phyloP scores from a whole-genome alignment of 2,888 invertebrate genomes.

The Leptothorax acervorum region DNA sequence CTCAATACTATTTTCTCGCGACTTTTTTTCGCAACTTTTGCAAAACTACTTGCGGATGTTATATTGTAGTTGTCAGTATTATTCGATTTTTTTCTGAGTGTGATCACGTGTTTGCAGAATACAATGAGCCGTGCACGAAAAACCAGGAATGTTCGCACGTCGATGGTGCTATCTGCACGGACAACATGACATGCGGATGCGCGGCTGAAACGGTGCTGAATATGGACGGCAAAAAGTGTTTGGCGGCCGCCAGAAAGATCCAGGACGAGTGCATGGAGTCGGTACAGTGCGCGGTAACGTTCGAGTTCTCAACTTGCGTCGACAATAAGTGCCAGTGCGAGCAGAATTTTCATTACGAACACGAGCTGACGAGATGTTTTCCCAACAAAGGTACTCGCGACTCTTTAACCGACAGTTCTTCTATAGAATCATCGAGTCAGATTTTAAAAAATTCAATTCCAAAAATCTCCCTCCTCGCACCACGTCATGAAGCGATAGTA shows the following conservation, averaged over 20 bases:
- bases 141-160: constrained; percentile 72
- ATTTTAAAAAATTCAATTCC: not conserved
- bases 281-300: constrained; percentile 68
- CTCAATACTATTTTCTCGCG: not conserved
- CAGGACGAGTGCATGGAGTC: constrained; percentile 67
- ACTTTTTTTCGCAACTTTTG: not conserved
- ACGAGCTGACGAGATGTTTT: constrained; percentile 61
- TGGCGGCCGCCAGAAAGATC: constrained; percentile 62
- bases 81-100: not conserved
- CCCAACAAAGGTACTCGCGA: constrained; percentile 58
- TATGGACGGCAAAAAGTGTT: constrained; percentile 60
- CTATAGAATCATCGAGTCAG: not conserved
- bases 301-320: constrained; percentile 65
- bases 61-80: not conserved
- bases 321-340: constrained; percentile 69
- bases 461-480: not conserved
- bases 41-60: not conserved
- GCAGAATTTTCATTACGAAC: constrained; percentile 67
- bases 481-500: not conserved
- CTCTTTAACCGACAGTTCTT: too few species aligned
- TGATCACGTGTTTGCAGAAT: constrained; percentile 56
- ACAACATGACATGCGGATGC: constrained; percentile 68
- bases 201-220: constrained; percentile 51
- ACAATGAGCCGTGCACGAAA: constrained; percentile 61
- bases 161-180: constrained; percentile 66